Conservation (phyloP, 2,888 invertebrate genomes). For the Ganaspis brasiliensis region DNA sequence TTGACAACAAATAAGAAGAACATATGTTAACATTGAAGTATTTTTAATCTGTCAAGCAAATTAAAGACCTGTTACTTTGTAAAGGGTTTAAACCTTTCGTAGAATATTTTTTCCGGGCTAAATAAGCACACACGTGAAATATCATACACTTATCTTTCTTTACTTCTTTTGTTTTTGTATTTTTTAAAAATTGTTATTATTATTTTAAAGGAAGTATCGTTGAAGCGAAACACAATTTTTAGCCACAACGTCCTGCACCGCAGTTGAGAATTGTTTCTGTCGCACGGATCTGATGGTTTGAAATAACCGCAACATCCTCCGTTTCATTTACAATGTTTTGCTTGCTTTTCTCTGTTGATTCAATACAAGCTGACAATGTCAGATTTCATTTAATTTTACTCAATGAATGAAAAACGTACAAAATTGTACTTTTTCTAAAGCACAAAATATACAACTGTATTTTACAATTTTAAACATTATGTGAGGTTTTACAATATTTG, state of each 20-base stretch:
- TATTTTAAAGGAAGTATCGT: slow-evolving; percentile 45
- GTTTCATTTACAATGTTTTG: slow-evolving; percentile 34
- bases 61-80: too few relatives aligned
- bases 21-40: slow-evolving; percentile 34
- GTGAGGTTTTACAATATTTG: too few relatives aligned
- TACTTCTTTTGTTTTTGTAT: slow-evolving; percentile 20
- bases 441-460: too few relatives aligned
- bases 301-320: slow-evolving; percentile 51
- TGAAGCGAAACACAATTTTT: slow-evolving; percentile 54
- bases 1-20: not conserved
- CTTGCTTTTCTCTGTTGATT: not conserved
- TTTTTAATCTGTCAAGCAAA: slow-evolving; percentile 42
- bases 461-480: too few relatives aligned
- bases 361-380: not conserved
- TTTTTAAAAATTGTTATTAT: too few relatives aligned
- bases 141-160: slow-evolving; percentile 5
- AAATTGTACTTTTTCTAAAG: too few relatives aligned
- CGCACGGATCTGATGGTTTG: slow-evolving; percentile 38
- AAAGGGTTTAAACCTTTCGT: not conserved
- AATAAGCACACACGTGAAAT: not conserved
- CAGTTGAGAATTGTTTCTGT: slow-evolving; percentile 40
- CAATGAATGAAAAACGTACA: not conserved
- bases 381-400: not conserved
- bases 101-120: too few relatives aligned
- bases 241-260: slow-evolving; percentile 63